Evolutionary conservation across 2,888 invertebrate species (phyloP).

Genomic region (Listrodromus nycthemerus): DNA sequence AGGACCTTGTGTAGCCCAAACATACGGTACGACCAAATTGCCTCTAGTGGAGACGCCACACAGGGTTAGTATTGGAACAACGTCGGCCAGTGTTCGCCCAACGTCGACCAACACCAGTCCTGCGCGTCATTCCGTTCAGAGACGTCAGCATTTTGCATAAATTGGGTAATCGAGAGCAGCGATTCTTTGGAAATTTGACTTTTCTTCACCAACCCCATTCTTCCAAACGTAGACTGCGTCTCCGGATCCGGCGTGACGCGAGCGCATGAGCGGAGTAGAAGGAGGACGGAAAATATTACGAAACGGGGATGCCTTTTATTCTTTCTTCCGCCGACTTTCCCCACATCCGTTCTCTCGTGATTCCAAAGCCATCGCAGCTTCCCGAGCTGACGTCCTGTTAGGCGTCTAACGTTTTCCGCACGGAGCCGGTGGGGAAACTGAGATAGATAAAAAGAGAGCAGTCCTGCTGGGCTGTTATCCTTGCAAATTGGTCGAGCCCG

Average conservation of each 20-base stretch:
- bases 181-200: not conserved
- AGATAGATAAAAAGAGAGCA: constrained; percentile 44
- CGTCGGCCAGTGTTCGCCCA: no score
- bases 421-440: constrained; percentile 19
- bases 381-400: constrained; percentile 51
- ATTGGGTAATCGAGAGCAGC: not conserved
- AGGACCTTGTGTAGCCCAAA: no score
- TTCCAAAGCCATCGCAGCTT: constrained; percentile 49
- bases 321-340: constrained; percentile 54
- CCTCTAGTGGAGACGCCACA: not conserved
- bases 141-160: not conserved
- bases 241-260: not conserved
- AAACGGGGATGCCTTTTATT: constrained; percentile 3
- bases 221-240: not conserved
- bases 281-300: constrained; percentile 32
- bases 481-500: constrained; percentile 64
- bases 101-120: no score
- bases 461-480: constrained; percentile 58
- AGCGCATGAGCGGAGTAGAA: constrained; percentile 13
- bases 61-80: no score
- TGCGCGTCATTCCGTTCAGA: no score
- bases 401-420: constrained; percentile 50
- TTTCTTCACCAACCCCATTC: not conserved
- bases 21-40: not conserved
- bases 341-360: constrained; percentile 62